Percentiles rank a stretch among this genome's conserved stretches.
Conservation (phyloP, 2,113 vertebrate genomes). For the Petrocephalus zakoni region DNA sequence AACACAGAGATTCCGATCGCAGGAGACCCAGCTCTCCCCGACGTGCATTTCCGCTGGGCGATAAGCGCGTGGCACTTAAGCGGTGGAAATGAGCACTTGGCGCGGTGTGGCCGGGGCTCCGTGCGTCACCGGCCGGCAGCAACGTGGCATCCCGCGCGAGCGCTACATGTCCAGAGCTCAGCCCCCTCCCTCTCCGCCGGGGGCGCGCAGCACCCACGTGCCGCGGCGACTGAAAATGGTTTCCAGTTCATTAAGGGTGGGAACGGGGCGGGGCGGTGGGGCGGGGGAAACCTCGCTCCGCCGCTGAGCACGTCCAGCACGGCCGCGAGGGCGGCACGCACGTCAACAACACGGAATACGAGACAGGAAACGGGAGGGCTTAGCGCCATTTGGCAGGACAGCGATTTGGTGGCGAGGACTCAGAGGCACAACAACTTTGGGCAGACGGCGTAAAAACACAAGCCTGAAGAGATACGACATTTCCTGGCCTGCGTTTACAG, state of each 20-base stretch:
- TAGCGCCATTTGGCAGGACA: neutral
- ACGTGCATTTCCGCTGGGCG: neutral
- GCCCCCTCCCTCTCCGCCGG: neutral
- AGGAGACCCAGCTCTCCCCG: neutral
- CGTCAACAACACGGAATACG: neutral
- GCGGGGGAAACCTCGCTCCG: neutral
- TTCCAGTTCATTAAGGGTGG: slow-evolving; percentile 22
- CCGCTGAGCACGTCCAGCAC: slow-evolving; percentile 1
- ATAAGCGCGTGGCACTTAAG: neutral
- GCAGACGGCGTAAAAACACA: neutral
- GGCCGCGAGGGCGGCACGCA: neutral
- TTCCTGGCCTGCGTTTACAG: neutral
- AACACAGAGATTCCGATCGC: neutral
- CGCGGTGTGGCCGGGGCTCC: neutral
- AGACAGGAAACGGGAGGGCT: neutral
- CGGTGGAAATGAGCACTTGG: neutral
- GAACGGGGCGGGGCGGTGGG: neutral
- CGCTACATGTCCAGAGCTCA: neutral
- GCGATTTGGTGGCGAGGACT: neutral
- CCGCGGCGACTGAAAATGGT: neutral
- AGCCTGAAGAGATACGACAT: neutral
- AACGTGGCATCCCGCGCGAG: neutral
- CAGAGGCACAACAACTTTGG: neutral
- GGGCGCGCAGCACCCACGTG: neutral
- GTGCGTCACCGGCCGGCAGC: neutral